Evolutionary conservation across 2,888 invertebrate genomes (phyloP), one percentile per base, ranked within the genome.

Genomic region (Volucella inflata): DNA sequence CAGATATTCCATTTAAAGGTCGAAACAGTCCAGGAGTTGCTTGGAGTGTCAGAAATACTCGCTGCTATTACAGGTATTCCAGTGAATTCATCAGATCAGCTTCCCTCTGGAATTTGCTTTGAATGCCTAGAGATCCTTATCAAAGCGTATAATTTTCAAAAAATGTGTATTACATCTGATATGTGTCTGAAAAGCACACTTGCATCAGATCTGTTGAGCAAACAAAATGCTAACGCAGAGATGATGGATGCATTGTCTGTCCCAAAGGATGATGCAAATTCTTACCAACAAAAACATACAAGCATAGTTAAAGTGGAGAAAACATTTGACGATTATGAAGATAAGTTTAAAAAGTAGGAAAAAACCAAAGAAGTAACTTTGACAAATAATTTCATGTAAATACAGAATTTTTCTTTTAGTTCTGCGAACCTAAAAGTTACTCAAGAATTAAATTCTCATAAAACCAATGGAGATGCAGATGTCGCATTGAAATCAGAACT

Each of bases 91-190:
- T 93, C 93, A 50, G 95, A 95, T 91, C 94, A 94, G 48, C 89
- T 95, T 71, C 95, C 95, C 0, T 94, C 94, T 88, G 93, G 93
- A 70, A 91, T 95, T 60, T 95, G 95, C 88, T 88, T 91, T 83
- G 90, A 92, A 8, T 95, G 95, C 89, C 92, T 93, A 0, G 91
- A 92, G 77, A 91, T 92, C 70, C 91, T 94, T 14, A 91, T 93
- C 72, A 90, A 93, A 8, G 90, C 93, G 10, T 94, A 94, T 88
- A 89, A 91, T 53, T 94, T 93, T 88, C 93, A 93, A 87, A 89
- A 91, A 75, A 91, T 92, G 88, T 93, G 93, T 84, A 92, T 93
- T 87, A 90, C 90, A 62, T 92, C 93, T 2, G 93, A 94, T 88
- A 88, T 87, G 59, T 88, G 89, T 3, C 87, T 93, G 36, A 89